These are phyloP conservation scores for Fulica atra DNA, from an alignment of 2,113 vertebrate genomes.

Conservation along the genomic window DNA sequence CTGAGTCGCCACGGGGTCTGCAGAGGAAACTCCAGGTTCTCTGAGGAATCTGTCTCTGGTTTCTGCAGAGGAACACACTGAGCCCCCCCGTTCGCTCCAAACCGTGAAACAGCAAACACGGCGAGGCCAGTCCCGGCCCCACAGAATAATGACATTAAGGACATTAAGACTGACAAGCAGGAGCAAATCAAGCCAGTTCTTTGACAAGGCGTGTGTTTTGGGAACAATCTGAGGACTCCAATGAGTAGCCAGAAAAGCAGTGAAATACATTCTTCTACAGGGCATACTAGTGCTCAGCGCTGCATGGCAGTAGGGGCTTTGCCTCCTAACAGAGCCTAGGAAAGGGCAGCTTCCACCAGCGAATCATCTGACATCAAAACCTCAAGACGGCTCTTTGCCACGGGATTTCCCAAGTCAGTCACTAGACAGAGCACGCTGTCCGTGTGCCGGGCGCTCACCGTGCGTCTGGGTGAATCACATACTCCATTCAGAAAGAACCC, in stretches of 20 bases:
- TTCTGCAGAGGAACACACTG: neutral
- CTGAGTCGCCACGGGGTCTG: neutral
- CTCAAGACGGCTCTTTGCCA: neutral
- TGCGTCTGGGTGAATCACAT: neutral
- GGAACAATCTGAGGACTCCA: neutral
- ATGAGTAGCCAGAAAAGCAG: neutral
- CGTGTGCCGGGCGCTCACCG: neutral
- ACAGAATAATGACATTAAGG: neutral
- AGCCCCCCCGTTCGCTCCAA: accelerated
- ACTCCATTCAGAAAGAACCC: neutral
- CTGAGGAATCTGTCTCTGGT: neutral
- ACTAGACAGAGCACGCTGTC: neutral
- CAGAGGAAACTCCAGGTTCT: neutral
- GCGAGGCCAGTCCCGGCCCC: neutral
- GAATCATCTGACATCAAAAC: neutral
- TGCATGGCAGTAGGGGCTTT: neutral
- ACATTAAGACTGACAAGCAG: neutral
- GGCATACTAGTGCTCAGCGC: neutral
- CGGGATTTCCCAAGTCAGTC: neutral
- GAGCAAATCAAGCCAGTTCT: neutral
- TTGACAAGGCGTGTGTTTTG: neutral
- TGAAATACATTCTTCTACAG: neutral
- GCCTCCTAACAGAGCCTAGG: neutral
- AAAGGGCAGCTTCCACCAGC: neutral
- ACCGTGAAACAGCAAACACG: accelerated